A percentile compares a stretch with the other conserved stretches of the same genome.
Evolutionary conservation across 2,797 vertebrate genomes (phyloP).

Genomic region (Vultur gryphus): DNA sequence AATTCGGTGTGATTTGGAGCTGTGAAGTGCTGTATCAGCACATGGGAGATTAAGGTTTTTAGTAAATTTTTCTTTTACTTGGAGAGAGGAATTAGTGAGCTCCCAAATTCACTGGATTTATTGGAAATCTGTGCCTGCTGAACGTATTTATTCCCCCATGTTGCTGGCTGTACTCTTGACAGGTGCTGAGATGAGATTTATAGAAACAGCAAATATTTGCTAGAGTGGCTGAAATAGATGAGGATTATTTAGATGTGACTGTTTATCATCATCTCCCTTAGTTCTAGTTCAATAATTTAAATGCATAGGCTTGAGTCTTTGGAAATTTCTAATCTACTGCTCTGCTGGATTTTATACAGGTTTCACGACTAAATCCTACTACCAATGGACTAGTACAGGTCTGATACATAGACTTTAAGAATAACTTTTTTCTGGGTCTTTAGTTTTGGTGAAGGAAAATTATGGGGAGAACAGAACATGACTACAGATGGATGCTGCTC

Average conservation of each 20-base stretch:
- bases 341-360: neutral
- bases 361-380: neutral
- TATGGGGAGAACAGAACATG: neutral
- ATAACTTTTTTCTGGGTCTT: neutral
- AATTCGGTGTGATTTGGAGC: neutral
- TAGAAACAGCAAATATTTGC: conserved; percentile 41
- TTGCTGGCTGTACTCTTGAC: conserved; percentile 9
- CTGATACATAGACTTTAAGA: neutral
- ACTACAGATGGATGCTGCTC: neutral
- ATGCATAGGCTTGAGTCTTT: neutral
- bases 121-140: conserved; percentile 10
- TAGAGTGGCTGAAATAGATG: conserved; percentile 6
- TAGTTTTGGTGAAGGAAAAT: neutral
- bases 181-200: conserved; percentile 53
- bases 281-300: conserved; percentile 37
- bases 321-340: conserved; percentile 8
- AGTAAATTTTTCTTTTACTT: conserved; percentile 32
- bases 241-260: conserved; percentile 47
- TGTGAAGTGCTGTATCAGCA: conserved; percentile 45
- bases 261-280: conserved; percentile 17
- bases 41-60: conserved; percentile 45
- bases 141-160: neutral
- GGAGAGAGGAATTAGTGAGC: conserved; percentile 24
- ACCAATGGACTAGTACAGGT: neutral
- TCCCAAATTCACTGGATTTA: conserved; percentile 31